phyloP scores from a whole-genome alignment of 2,797 vertebrate species.

The Helicolenus hilgendorfi region DNA sequence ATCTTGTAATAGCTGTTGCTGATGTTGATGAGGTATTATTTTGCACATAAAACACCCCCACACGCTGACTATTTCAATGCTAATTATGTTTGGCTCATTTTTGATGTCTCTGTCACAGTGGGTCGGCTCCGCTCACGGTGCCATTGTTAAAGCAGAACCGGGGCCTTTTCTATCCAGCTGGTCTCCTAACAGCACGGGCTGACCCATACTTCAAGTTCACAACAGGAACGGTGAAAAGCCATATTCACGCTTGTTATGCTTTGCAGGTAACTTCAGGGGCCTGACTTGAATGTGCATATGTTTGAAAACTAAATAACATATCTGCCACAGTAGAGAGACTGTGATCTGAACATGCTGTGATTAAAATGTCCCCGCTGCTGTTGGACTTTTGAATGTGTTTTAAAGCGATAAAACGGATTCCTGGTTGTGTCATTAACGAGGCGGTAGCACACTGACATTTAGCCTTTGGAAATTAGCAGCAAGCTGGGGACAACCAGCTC shows the following conservation, averaged over 20 bases:
- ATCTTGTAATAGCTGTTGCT: slow-evolving; percentile 58
- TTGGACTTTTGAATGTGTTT: slow-evolving; percentile 14
- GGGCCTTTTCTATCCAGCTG: neutral
- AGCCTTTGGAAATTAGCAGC: slow-evolving; percentile 33
- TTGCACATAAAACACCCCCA: slow-evolving; percentile 72
- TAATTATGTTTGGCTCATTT: slow-evolving; percentile 72
- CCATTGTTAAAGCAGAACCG: slow-evolving; percentile 5
- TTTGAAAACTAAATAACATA: slow-evolving; percentile 11
- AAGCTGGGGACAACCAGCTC: neutral
- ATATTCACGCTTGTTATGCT: slow-evolving; percentile 9
- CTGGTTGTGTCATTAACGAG: slow-evolving; percentile 3
- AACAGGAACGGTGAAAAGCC: neutral
- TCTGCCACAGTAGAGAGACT: neutral
- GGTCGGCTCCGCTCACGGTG: slow-evolving; percentile 19
- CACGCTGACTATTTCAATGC: slow-evolving; percentile 76
- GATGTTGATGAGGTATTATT: slow-evolving; percentile 76
- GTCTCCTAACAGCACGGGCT: slow-evolving; percentile 10
- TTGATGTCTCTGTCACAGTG: slow-evolving; percentile 63
- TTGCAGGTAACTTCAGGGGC: slow-evolving; percentile 15
- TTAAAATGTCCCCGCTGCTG: slow-evolving; percentile 17
- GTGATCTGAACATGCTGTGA: slow-evolving; percentile 24
- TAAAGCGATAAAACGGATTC: neutral
- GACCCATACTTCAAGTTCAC: slow-evolving; percentile 36
- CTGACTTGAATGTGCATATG: neutral
- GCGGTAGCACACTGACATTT: slow-evolving; percentile 13